Conservation (phyloP, 2,797 vertebrate species). For the Manis pentadactyla region DNA sequence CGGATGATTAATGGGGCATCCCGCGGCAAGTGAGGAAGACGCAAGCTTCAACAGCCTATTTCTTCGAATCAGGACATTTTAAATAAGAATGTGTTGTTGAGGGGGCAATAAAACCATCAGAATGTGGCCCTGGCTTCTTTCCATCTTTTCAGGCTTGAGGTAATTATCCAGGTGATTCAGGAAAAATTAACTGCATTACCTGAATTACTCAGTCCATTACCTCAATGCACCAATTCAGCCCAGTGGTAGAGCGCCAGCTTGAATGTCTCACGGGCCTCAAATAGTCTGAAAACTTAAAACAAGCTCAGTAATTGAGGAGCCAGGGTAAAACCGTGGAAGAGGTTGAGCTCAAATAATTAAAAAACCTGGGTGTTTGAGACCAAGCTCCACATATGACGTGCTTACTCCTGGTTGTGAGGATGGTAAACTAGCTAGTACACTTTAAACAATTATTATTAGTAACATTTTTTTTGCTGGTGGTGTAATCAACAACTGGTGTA, state of each 20-base stretch:
- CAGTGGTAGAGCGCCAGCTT: constrained; percentile 47
- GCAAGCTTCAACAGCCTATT: not conserved
- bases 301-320: constrained; percentile 49
- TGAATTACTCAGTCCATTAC: constrained; percentile 80
- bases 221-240: constrained; percentile 52
- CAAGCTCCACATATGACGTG: not conserved
- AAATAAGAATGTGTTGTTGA: constrained; percentile 38
- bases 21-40: not conserved
- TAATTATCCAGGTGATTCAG: constrained; percentile 81
- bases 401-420: not conserved
- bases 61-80: constrained; percentile 48
- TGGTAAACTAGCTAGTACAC: not conserved
- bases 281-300: constrained; percentile 68
- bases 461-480: not conserved
- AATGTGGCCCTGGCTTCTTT: constrained; percentile 73
- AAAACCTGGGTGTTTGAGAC: not conserved
- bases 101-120: constrained; percentile 68
- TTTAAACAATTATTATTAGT: constrained; percentile 21
- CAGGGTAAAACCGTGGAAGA: not conserved
- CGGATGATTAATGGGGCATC: constrained; percentile 18
- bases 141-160: constrained; percentile 69
- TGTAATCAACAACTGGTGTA: not conserved
- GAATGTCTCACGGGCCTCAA: constrained; percentile 37
- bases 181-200: constrained; percentile 76
- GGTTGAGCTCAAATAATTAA: not conserved